Evolutionary conservation across 2,797 vertebrate genomes (phyloP), one percentile per base, ranked within the genome.

Genomic region (Heterohyrax brucei): DNA sequence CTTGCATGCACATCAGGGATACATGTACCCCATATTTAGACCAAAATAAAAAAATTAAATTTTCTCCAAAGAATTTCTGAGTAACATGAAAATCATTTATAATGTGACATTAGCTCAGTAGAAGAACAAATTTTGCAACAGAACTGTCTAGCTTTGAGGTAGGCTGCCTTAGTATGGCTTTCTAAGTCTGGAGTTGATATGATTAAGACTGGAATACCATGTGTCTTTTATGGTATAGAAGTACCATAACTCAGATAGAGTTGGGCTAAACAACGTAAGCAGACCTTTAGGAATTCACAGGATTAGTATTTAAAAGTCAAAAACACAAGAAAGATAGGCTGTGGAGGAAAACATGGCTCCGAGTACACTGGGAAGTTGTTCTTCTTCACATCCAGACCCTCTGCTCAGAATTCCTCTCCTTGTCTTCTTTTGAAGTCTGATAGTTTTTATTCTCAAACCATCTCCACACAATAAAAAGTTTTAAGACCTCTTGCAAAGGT

Each of bases 21-120:
- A 14, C 33, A 13, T 89, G 19, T 79, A 44, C 70, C 62, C 44
- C 81, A 2, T 81, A 78, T 95, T 93, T 87, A 83, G 62, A 87
- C 30, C 24, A 90, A 83, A 50, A 86, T 61, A 76, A 30, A 90
- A 89, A 90, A 26, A 73, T 50, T 72, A 87, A 64, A 70, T 91
- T 33, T 5, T 46, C 48, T 48, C 30, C 59, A 59, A 81, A 21
- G 82, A 90, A 85, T 33, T 93, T 81, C 70, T 87, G 44, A 33
- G 30, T 64, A 92, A 22, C 77, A 53, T 81, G 75, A 82, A 89
- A 82, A 70, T 70, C n/a, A 87, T 39, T 77, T 82, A 28, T 53
- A 19, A 44, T 73, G 6, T 81, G 61, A 77, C 33, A 24, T 30
- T 48, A 81, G 19, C 61, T 28, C 10, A 26, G 2, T 28, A 21